Evolutionary conservation across 1,140 invertebrate genomes (phyloP).

Genomic region (Caenorhabditis latens): DNA sequence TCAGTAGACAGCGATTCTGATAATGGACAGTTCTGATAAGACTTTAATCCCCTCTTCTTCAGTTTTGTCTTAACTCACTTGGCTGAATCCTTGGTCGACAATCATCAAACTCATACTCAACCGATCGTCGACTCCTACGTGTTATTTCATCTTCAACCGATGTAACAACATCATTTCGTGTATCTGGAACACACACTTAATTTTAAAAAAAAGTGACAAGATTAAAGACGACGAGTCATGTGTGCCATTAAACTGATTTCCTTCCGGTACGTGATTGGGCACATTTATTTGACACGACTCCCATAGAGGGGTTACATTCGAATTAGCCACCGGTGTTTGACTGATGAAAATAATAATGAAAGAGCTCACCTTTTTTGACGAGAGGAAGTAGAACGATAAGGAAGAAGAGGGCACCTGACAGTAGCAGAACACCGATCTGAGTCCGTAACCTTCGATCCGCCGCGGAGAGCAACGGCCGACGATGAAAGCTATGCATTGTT

Average conservation of each 20-base stretch:
- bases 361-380: conserved; percentile 16
- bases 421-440: not conserved
- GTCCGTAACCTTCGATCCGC: conserved; percentile 7
- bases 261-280: not conserved
- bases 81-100: conserved; percentile 25
- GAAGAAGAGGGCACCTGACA: conserved; percentile 15
- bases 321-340: conserved; percentile 11
- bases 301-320: not conserved
- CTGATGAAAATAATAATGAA: not conserved
- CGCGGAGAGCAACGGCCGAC: not conserved
- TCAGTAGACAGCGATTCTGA: too few species aligned
- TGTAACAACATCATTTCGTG: not conserved
- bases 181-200: conserved; percentile 32
- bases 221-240: conserved; percentile 5
- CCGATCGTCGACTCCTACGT: not conserved
- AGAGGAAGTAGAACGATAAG: conserved; percentile 28
- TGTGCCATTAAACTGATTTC: conserved; percentile 29
- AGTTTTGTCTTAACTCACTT: not conserved
- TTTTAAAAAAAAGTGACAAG: not conserved
- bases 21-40: too few species aligned
- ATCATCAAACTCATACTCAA: conserved; percentile 40
- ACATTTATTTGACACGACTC: not conserved
- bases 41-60: not conserved
- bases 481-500: conserved; percentile 27
- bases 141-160: not conserved